These are phyloP conservation scores for Philonicus albiceps DNA, from an alignment of 2,888 invertebrate species.

Conservation along the genomic window DNA sequence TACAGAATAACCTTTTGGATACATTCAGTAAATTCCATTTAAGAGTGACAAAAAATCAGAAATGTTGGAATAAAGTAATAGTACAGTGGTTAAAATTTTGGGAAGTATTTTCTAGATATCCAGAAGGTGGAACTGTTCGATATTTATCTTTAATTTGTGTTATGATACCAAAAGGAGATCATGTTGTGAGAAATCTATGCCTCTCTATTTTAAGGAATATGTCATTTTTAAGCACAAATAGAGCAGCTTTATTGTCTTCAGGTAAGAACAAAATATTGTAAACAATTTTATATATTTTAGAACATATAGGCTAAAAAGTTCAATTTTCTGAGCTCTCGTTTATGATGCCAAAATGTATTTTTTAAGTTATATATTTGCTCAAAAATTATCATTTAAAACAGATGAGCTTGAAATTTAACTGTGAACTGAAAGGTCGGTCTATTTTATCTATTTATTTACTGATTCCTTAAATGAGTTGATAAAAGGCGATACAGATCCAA, in stretches of 20 bases:
- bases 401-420: no score
- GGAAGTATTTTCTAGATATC: slow-evolving; percentile 59
- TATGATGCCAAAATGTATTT: no score
- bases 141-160: slow-evolving; percentile 55
- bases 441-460: no score
- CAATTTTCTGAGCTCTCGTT: no score
- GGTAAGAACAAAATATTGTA: slow-evolving; percentile 45
- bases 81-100: slow-evolving; percentile 59
- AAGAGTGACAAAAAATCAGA: slow-evolving; percentile 51
- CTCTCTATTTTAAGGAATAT: slow-evolving; percentile 60
- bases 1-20: slow-evolving; percentile 55
- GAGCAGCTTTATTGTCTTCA: slow-evolving; percentile 54
- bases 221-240: slow-evolving; percentile 57
- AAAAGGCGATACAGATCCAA: no score
- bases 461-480: no score
- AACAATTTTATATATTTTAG: background rate
- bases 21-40: slow-evolving; percentile 58
- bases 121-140: slow-evolving; percentile 55
- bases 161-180: slow-evolving; percentile 52
- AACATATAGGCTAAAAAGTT: no score
- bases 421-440: no score
- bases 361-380: no score
- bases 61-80: slow-evolving; percentile 54
- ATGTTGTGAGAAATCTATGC: slow-evolving; percentile 52
- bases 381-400: no score